Evolutionary conservation across 2,888 invertebrate genomes (phyloP).

Genomic region (Eretmocerus hayati): DNA sequence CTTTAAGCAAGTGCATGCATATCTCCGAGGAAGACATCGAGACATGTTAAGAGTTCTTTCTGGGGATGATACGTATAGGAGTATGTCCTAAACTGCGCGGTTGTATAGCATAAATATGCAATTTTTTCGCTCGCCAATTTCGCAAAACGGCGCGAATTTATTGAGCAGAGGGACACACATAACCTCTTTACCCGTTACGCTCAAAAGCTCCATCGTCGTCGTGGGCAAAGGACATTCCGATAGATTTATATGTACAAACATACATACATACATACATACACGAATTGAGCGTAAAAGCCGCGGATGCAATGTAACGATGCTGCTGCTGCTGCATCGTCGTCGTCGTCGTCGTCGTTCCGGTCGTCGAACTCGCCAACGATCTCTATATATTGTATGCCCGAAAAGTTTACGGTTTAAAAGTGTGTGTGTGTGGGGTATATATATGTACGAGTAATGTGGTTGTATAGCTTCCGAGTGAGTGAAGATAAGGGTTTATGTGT

Average conservation of each 20-base stretch:
- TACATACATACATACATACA: conserved; percentile 12
- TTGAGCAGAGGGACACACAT: neutral
- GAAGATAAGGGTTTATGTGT: too few relatives aligned
- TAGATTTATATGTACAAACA: conserved; percentile 13
- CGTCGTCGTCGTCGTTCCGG: conserved; percentile 21
- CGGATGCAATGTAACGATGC: too few relatives aligned
- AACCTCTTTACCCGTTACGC: too few relatives aligned
- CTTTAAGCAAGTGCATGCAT: too few relatives aligned
- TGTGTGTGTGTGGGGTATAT: too few relatives aligned
- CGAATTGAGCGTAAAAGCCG: conserved; percentile 34
- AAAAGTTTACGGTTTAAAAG: conserved; percentile 10
- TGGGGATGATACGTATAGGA: too few relatives aligned
- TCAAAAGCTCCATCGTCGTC: too few relatives aligned
- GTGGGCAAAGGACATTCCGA: conserved; percentile 3
- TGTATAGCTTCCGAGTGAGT: too few relatives aligned
- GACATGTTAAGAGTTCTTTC: too few relatives aligned
- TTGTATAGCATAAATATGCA: conserved; percentile 8
- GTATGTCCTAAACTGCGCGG: too few relatives aligned
- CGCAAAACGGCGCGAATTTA: conserved; percentile 10
- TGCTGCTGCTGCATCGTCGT: conserved; percentile 26
- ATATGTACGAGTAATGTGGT: too few relatives aligned
- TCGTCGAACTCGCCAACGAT: conserved; percentile 27
- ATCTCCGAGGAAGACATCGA: too few relatives aligned
- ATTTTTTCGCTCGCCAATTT: conserved; percentile 4
- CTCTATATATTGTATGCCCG: neutral